Evolutionary conservation across 53 echinoderm and acorn worm genomes (phyloP).

Genomic region (Hippasteria phrygiana): DNA sequence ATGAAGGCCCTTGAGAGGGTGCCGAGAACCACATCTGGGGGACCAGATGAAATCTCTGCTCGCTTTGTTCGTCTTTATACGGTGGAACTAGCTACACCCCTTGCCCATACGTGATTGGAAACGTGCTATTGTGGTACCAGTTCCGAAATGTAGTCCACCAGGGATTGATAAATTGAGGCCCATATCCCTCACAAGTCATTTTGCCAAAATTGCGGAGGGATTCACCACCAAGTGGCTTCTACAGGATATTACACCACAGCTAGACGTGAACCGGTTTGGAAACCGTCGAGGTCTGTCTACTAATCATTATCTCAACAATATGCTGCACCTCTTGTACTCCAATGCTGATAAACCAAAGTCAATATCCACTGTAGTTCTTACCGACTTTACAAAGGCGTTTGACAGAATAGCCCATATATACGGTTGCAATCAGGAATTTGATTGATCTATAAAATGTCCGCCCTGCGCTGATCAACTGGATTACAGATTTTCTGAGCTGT

Average conservation of each 20-base stretch:
- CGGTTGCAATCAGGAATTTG: background rate
- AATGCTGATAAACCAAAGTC: slow-evolving; percentile 29
- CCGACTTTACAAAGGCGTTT: slow-evolving; percentile 43
- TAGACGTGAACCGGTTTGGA: slow-evolving; percentile 24
- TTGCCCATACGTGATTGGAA: slow-evolving; percentile 24
- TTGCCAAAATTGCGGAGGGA: slow-evolving; percentile 55
- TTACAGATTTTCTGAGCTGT: background rate
- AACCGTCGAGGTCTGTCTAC: slow-evolving; percentile 27
- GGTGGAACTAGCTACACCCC: slow-evolving; percentile 6
- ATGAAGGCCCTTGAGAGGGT: background rate
- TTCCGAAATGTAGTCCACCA: slow-evolving; percentile 2
- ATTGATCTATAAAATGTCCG: slow-evolving; percentile 6
- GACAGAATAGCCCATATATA: slow-evolving; percentile 42
- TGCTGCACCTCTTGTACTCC: background rate
- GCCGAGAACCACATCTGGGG: background rate
- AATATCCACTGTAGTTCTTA: slow-evolving; percentile 5
- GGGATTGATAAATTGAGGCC: slow-evolving; percentile 33
- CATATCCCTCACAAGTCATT: slow-evolving; percentile 42
- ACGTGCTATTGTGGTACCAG: slow-evolving; percentile 10
- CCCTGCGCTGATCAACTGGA: background rate
- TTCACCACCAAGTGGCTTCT: slow-evolving; percentile 23
- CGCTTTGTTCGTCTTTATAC: slow-evolving; percentile 12
- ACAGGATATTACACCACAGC: background rate
- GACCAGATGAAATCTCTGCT: slow-evolving; percentile 25
- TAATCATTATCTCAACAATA: slow-evolving; percentile 20